Base-by-base conservation (phyloP, 2,888 invertebrate genomes). In the Agrypnus murinus region DNA sequence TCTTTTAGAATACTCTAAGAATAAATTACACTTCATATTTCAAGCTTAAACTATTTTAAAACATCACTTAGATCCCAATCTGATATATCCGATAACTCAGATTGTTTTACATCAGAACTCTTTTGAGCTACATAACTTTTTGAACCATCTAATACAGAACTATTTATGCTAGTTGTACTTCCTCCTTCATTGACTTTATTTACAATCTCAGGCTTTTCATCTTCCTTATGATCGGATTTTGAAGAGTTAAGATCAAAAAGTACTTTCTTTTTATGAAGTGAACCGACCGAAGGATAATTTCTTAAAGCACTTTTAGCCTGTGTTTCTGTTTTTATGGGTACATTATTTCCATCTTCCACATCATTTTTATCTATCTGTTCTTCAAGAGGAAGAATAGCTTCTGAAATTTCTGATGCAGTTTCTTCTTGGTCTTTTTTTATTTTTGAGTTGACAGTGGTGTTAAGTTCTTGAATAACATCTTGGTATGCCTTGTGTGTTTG, bases 51-150 rank as follows among this genome's bases (percentile, higher is more conserved):
- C 38, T 57, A 57, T 12, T 43, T 25, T 58, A 72, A 53, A 57
- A 69, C 68, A 31, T 79, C 79, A 66, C 79, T 79, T 55, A 79
- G 71, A 55, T 79, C 78, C 78, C 77, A 79, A 73, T 80, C 80
- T 8, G 80, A 80, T 9, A 72, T 53, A 68, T 75, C 76, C n/a
- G 74, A 74, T 0, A 53, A 53, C 0, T 64, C 48, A 10, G 64
- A 57, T 46, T 43, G 40, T 34, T 66, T 58, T 40, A 45, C 40
- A 32, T 67, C 62, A n/a, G n/a, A 31, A n/a, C 45, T 19, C 14
- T 65, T 43, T 10, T 50, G 15, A 1, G n/a, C 9, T 12, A 50
- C 8, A 53, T 60, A 40, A 7, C 15, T 0, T 53, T 66, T 65
- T 9, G 67, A 58, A 38, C 46, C 68, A 70, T 78, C 78, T 7